phyloP scores from a whole-genome alignment of 2,113 vertebrate genomes.

The Nycticryphes semicollaris region DNA sequence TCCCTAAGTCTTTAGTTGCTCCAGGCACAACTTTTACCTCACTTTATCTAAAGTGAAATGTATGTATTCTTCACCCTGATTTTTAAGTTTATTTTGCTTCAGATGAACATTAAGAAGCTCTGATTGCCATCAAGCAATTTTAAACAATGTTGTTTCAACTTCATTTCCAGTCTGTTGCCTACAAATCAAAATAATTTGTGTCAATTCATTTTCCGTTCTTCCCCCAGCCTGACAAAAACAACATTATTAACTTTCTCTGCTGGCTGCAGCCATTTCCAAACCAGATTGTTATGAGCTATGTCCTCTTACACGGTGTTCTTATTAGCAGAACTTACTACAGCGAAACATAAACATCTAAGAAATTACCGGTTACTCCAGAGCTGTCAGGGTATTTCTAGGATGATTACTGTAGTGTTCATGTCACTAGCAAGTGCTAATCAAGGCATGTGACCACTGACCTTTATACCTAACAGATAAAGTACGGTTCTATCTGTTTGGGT shows the following conservation, averaged over 20 bases:
- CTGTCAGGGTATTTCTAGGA: neutral
- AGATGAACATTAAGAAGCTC: neutral
- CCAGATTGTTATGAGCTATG: constrained; percentile 2
- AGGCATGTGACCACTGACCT: neutral
- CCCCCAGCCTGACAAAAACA: neutral
- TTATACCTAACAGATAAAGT: neutral
- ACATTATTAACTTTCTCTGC: constrained; percentile 15
- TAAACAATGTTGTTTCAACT: neutral
- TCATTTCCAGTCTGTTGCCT: neutral
- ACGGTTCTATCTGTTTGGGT: neutral
- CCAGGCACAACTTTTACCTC: neutral
- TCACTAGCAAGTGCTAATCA: neutral
- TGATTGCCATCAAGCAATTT: neutral
- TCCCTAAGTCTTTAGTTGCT: neutral
- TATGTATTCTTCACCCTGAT: neutral
- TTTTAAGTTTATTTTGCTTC: neutral
- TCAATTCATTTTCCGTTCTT: neutral
- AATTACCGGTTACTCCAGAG: neutral
- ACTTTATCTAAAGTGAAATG: neutral
- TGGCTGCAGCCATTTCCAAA: constrained; percentile 20
- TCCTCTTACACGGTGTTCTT: constrained; percentile 1
- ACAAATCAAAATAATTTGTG: neutral
- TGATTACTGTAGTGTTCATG: neutral
- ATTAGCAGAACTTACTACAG: neutral
- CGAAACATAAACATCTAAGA: constrained; percentile 29